Conservation (phyloP, 2,888 invertebrate genomes). For the Phaedon cochleariae region DNA sequence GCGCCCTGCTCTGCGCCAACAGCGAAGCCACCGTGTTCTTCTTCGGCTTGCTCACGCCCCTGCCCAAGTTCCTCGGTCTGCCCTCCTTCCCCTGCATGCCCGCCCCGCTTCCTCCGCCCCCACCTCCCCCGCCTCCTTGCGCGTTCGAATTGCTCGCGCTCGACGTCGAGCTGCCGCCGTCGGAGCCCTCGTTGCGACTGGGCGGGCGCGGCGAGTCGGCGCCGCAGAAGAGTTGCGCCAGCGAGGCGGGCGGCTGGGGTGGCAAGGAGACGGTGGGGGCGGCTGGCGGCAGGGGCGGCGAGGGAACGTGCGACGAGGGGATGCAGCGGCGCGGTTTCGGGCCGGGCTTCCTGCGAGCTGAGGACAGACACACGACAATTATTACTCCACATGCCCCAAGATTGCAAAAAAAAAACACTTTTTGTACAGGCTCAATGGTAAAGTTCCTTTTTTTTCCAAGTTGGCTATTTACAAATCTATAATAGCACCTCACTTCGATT, state of each 20-base stretch:
- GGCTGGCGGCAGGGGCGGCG: too few species aligned
- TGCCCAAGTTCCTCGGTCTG: slow-evolving; percentile 82
- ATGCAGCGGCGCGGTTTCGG: slow-evolving; percentile 72
- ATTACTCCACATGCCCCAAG: too few species aligned
- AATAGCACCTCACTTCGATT: too few species aligned
- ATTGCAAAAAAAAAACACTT: too few species aligned
- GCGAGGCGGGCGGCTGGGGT: slow-evolving; percentile 60
- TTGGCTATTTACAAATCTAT: too few species aligned
- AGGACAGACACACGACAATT: too few species aligned
- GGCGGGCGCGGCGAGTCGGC: slow-evolving; percentile 69
- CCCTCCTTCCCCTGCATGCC: too few species aligned
- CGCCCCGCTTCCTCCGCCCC: too few species aligned
- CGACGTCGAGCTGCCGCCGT: slow-evolving; percentile 54
- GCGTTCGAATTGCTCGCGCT: slow-evolving; percentile 42
- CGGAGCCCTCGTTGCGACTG: slow-evolving; percentile 61
- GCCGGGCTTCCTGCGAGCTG: slow-evolving; percentile 80
- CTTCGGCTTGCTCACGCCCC: slow-evolving; percentile 90
- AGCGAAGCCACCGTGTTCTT: slow-evolving; percentile 92
- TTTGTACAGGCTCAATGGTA: too few species aligned
- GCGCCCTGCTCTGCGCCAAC: slow-evolving; percentile 84
- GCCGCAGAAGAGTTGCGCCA: slow-evolving; percentile 67
- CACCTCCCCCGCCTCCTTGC: slow-evolving; percentile 19
- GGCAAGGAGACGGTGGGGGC: too few species aligned
- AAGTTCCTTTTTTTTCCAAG: too few species aligned
- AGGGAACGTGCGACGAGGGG: slow-evolving; percentile 43